Base-by-base conservation (phyloP, 2,113 vertebrate genomes). In the Hydrochoerus hydrochaeris region DNA sequence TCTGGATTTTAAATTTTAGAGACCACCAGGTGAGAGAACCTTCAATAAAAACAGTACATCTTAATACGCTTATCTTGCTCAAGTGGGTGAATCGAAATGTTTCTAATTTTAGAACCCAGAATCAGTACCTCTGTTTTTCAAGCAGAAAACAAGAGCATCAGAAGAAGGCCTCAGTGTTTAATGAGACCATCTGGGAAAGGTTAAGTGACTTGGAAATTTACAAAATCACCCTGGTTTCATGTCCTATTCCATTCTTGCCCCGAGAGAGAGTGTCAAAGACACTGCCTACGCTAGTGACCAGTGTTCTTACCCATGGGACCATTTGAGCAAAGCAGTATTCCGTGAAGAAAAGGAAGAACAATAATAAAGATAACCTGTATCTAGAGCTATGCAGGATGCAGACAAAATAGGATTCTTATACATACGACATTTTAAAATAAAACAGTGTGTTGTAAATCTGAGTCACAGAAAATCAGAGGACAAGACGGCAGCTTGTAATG, bases 1-100 rank as follows among this genome's bases (percentile, higher is more conserved):
- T 94, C 41, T 96, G 95, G 85, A 60, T 98, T 98, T 94, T 89
- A 97, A 95, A 96, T 91, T 92, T 95, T 95, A 63, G 77, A 41
- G 96, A 41, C 30, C 54, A 44, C 85, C 41, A 67, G 67, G 84
- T 95, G 32, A 97, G 97, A 96, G n/a, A 97, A 3, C 44, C 44
- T 78, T 58, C 96, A 94, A 87, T 12, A 95, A 98, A 95, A 98
- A 92, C 62, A 95, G 60, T 95, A 77, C 77, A 98, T 97, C 84
- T 96, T 95, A 94, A 96, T 85, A 91, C 92, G 91, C 96, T 98
- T 97, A 97, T 96, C 93, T 84, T 96, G 96, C 85, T 62, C 69
- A 89, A 91, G 96, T 63, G 30, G 90, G 81, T 84, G 95, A 91
- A 96, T 95, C 7, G 1, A 93, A 85, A 19, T 5, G 19, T 92